Evolutionary conservation across 1,140 invertebrate genomes (phyloP), one percentile per base, ranked within the genome.

Genomic region (Solenopsis fugax): DNA sequence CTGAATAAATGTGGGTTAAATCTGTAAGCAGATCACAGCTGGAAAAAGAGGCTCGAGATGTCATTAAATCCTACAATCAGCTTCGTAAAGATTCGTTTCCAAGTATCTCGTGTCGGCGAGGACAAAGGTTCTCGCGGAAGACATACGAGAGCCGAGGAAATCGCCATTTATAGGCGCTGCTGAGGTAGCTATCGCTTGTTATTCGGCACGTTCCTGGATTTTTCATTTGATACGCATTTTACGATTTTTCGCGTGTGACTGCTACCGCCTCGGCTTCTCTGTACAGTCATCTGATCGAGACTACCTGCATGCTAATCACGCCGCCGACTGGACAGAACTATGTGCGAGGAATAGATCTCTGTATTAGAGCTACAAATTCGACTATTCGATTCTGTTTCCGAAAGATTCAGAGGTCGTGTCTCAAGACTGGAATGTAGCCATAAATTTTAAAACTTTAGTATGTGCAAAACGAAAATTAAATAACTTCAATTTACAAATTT

Each of bases 151-250:
- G 48, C n/a, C 41, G 64, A 54, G 45, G 89, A 90, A 88, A 88
- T 71, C 37, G 69, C 77, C 89, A 91, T 91, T 87, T 91, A 89
- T 87, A 91, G 85, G 62, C 89, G 75, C 29, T 90, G 81, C 76
- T 50, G 64, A 81, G 77, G 82, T 87, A 81, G 73, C 85, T 88
- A 58, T 89, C 73, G 82, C 86, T 87, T 88, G 84, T 87, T 88
- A 88, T 88, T 91, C 82, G 86, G 87, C 88, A 91, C 91, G 88
- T 91, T 91, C 85, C 65, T 67, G 86, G 90, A 90, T 91, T 90
- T 91, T 91, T 89, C 87, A 89, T 87, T 90, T 90, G 88, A 92
- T 90, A 91, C 90, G 90, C 91, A 89, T 91, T 92, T 92, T 90
- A 91, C 90, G 87, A 92, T 92, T 92, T 92, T 88, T 88, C 90